Base-by-base conservation (phyloP, 2,113 vertebrate species). In the Crotalus horridus region DNA sequence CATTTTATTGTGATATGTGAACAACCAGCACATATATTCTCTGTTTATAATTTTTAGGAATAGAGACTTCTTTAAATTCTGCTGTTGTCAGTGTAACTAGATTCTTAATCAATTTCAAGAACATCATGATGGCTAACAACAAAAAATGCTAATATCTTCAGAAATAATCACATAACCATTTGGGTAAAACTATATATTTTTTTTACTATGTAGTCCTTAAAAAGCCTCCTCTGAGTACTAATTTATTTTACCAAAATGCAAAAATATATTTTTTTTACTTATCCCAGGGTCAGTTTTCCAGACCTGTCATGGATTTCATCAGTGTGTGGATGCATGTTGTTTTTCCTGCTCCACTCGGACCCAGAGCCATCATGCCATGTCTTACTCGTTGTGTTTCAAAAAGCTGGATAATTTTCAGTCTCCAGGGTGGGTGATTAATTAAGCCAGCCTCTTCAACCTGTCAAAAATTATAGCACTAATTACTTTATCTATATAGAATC, bases 271-370 rank as follows among this genome's bases (percentile, higher is more conserved):
- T 7, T 29, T 29, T 88, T 88, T 55, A 88, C 10, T 55, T 33
- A 46, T 48, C 6, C 24, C 48, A 29, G 20, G 53, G 81, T 55
- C 33, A 91, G 20, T 69, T n/a, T 56, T 59, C 26, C 90, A 13
- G 91, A 99, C 99, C 98, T 90, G 99, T 98, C 98, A 99, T 98
- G 6, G 99, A 98, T 96, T 94, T 99, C 99, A 99, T 99, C 89
- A 99, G 96, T 3, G 98, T 98, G 87, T 98, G 98, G 93, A 99
- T 99, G 92, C 99, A 99, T 4, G 97, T 98, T 10, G 98, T 99
- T 96, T 99, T 99, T 88, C 99, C 99, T 1, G 99, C 97, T 26
- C 99, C 99, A 39, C 99, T 99, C 1, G 99, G 99, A 43, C 99
- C 99, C 55, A 99, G 94, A 0, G 98, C 97, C 99, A 99, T 99